These are phyloP conservation scores for Meles meles DNA, from an alignment of 2,113 vertebrate species.

Conservation along the genomic window DNA sequence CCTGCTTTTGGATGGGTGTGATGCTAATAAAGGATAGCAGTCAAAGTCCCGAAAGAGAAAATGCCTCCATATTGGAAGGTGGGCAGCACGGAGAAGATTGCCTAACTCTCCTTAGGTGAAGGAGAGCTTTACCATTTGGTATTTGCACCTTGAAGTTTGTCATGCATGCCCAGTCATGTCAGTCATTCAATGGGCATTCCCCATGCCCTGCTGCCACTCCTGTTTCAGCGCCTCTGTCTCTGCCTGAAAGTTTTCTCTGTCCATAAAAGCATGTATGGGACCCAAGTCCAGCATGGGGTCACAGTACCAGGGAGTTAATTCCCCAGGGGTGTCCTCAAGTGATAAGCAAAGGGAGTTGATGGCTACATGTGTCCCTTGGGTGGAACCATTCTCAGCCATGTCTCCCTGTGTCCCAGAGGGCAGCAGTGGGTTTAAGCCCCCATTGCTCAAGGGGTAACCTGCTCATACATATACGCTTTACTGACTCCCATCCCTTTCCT, in stretches of 20 bases:
- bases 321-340: not conserved
- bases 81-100: not conserved
- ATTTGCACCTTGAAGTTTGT: not conserved
- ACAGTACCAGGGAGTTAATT: not conserved
- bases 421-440: not conserved
- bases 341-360: not conserved
- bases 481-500: not conserved
- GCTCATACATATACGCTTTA: not conserved
- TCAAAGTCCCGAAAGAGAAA: not conserved
- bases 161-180: not conserved
- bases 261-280: not conserved
- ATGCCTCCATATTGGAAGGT: not conserved
- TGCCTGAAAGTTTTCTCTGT: not conserved
- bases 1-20: not conserved
- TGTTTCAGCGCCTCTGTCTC: not conserved
- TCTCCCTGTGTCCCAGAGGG: not conserved
- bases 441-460: rapidly evolving
- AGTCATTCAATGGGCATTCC: no score
- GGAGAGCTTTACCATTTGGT: not conserved
- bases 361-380: not conserved
- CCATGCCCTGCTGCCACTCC: not conserved
- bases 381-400: not conserved
- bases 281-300: not conserved
- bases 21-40: not conserved
- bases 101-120: not conserved